Conservation (phyloP, 2,797 vertebrate genomes). For the Macrochelys suwanniensis region DNA sequence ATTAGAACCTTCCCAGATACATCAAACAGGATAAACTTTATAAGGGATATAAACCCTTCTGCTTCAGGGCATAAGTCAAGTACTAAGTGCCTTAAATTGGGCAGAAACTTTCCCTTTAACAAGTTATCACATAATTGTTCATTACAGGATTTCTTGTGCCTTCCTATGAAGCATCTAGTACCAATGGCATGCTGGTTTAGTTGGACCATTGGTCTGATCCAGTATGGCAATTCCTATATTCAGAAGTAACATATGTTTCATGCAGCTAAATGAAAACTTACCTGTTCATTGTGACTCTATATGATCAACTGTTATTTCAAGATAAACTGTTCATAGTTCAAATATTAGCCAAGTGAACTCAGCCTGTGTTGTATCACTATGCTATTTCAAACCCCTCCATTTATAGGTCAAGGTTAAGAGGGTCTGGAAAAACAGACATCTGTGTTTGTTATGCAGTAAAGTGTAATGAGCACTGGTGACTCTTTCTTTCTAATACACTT, state of each 20-base stretch:
- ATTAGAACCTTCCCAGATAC: not conserved
- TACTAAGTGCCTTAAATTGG: not conserved
- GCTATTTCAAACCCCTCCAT: slow-evolving; percentile 41
- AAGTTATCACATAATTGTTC: not conserved
- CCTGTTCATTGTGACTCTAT: not conserved
- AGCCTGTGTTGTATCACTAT: slow-evolving; percentile 1
- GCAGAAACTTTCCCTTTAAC: not conserved
- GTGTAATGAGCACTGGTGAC: slow-evolving; percentile 49
- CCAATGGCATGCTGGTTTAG: not conserved
- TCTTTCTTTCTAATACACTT: slow-evolving; percentile 70
- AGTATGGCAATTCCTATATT: fast-evolving
- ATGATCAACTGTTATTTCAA: not conserved
- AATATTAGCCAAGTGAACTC: not conserved
- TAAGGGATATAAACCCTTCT: not conserved
- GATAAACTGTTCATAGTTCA: slow-evolving; percentile 4
- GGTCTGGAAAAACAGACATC: slow-evolving; percentile 63
- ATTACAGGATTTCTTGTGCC: not conserved
- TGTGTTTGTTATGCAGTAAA: slow-evolving; percentile 61
- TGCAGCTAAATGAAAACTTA: fast-evolving
- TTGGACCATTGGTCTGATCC: not conserved
- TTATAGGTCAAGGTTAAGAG: slow-evolving; percentile 43
- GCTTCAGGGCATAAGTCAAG: not conserved
- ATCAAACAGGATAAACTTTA: not conserved
- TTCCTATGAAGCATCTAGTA: not conserved
- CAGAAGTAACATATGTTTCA: not conserved